Conservation (phyloP, 2,113 vertebrate genomes). For the Ptychochromis oligacanthus region DNA sequence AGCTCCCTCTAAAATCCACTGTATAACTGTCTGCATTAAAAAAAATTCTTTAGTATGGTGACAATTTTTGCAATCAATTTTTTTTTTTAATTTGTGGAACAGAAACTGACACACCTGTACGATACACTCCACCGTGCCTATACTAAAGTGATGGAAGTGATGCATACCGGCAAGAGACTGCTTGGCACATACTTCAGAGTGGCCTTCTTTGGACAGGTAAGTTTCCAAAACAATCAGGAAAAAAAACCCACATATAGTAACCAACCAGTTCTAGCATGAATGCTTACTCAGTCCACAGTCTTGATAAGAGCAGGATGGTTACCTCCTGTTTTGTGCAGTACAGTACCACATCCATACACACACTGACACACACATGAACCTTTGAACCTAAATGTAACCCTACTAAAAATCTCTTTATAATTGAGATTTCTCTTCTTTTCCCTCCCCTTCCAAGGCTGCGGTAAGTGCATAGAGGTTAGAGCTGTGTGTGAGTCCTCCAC, state of each 20-base stretch:
- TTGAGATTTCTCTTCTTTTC: constrained; percentile 41
- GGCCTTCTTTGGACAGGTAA: constrained; percentile 98
- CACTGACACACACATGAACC: not conserved
- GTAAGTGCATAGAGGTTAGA: constrained; percentile 84
- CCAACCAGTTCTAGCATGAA: not conserved
- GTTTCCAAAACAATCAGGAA: constrained; percentile 2
- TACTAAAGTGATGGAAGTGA: constrained; percentile 98
- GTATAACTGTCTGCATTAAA: not conserved
- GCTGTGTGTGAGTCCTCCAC: constrained; percentile 26
- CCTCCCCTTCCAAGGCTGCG: constrained; percentile 88
- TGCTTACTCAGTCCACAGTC: not conserved
- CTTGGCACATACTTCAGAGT: constrained; percentile 98
- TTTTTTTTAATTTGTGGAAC: constrained; percentile 30
- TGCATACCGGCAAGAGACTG: constrained; percentile 92
- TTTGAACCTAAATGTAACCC: not conserved
- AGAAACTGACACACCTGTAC: constrained; percentile 96
- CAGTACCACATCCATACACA: not conserved
- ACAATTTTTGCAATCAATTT: not conserved
- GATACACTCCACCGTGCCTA: constrained; percentile 96
- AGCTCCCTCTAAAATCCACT: not conserved
- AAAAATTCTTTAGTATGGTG: not conserved
- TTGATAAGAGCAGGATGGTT: not conserved
- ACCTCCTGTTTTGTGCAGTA: not conserved
- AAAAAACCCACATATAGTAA: not conserved
- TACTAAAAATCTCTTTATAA: constrained; percentile 30